A percentile compares a stretch with the other conserved stretches of the same genome.
These are phyloP conservation scores for Siderastrea radians DNA, from an alignment of 92 coral and sea anemone genomes.

Conservation along the genomic window DNA sequence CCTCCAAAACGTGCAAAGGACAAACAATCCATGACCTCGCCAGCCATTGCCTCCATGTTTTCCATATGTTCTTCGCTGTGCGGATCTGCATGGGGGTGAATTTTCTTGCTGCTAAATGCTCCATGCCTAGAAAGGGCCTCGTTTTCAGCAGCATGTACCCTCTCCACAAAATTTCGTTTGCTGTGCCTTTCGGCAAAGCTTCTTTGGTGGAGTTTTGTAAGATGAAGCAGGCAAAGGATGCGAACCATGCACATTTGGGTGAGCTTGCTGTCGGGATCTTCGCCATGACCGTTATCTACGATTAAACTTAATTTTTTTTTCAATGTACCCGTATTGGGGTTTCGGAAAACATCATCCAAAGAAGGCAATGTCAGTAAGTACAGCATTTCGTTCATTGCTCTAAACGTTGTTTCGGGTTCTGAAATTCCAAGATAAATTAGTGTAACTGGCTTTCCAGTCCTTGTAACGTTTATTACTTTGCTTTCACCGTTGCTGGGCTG, in stretches of 20 bases:
- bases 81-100: constrained; percentile 40
- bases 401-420: constrained; percentile 64
- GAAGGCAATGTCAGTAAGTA: constrained; percentile 49
- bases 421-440: constrained; percentile 53
- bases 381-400: constrained; percentile 73
- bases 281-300: constrained; percentile 74
- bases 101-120: constrained; percentile 58
- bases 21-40: constrained; percentile 53
- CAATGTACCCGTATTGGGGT: constrained; percentile 45
- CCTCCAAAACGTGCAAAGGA: constrained; percentile 54
- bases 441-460: constrained; percentile 63
- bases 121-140: constrained; percentile 69
- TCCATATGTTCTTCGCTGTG: constrained; percentile 52
- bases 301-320: constrained; percentile 49
- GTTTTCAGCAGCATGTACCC: constrained; percentile 72
- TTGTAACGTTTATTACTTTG: constrained; percentile 12
- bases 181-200: constrained; percentile 78
- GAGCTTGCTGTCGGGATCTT: constrained; percentile 69
- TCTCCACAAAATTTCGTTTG: constrained; percentile 70
- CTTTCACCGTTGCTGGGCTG: not conserved
- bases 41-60: constrained; percentile 70
- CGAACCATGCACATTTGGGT: constrained; percentile 74
- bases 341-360: constrained; percentile 56
- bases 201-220: constrained; percentile 46
- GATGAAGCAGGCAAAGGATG: constrained; percentile 29